Base-by-base conservation (phyloP, 2,888 invertebrate species). In the Noctua fimbriata region DNA sequence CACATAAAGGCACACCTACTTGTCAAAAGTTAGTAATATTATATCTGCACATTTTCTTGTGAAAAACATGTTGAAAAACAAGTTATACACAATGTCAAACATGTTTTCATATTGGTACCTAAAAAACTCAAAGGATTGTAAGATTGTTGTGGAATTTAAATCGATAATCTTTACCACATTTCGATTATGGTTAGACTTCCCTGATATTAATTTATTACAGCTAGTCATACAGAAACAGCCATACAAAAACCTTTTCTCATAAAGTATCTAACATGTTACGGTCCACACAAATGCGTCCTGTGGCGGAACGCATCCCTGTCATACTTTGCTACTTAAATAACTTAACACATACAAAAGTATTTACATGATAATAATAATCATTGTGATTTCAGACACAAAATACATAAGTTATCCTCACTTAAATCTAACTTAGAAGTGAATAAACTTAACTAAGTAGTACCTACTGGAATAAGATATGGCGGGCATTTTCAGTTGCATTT, bases 401-500 rank as follows among this genome's bases (percentile, higher is more conserved):
- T 75, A 52, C 60, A 36, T 72, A 74, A 74, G 2, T 69, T 79
- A 71, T 49, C n/a, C n/a, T n/a, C 28, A 70, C 86, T 73, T 82
- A 77, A 67, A 78, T 63, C 71, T 76, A 49, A 67, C 72, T 73
- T 83, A 78, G 9, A 4, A 44, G 24, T 36, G 41, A 6, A 63
- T 73, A 63, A 65, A 60, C 49, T 2, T 60, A 73, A 47, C 4
- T 69, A 47, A 36, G 10, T 14, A 28, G 21, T 32, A 36, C 73
- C 60, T 24, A 81, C 28, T 49, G 55, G 21, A 47, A 79, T 69
- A 67, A 28, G 49, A 44, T 82, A 82, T 82, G 82, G 82, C 81
- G 73, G 73, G 52, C 5, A 28, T 49, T 66, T 69, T 79, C 41
- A 85, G 81, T 82, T 85, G 85, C 85, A 82, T 85, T 84, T 67